These are phyloP conservation scores for Sisor rabdophorus DNA, from an alignment of 2,113 vertebrate species.

Conservation along the genomic window DNA sequence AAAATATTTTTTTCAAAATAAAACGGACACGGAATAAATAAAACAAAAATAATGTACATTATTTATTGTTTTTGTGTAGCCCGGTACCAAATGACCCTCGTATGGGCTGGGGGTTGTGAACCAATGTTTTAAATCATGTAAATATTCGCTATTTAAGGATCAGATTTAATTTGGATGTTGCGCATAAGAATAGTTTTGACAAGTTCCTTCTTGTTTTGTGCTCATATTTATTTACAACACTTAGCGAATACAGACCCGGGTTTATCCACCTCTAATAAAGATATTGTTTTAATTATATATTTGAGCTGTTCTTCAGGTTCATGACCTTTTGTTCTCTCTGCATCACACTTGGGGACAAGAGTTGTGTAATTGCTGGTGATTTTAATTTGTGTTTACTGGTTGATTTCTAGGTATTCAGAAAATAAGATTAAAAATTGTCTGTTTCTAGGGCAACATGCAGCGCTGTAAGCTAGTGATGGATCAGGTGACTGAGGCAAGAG, in stretches of 20 bases:
- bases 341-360: neutral
- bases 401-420: neutral
- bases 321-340: too few relatives aligned
- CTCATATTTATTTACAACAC: neutral
- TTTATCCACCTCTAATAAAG: neutral
- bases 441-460: slow-evolving; percentile 92
- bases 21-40: too few relatives aligned
- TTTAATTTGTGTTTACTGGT: neutral
- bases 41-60: too few relatives aligned
- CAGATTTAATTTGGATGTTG: neutral
- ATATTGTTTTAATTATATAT: neutral
- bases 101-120: too few relatives aligned
- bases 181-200: neutral
- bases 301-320: neutral
- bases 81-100: too few relatives aligned
- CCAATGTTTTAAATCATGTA: too few relatives aligned
- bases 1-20: too few relatives aligned
- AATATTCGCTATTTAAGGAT: neutral
- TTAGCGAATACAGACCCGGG: neutral
- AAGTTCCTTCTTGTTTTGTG: neutral
- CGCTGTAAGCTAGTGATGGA: slow-evolving; percentile 99
- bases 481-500: slow-evolving; percentile 95
- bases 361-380: neutral
- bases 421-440: neutral
- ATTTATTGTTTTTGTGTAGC: too few relatives aligned